Evolutionary conservation across 2,113 vertebrate species (phyloP).

Genomic region (Cathartes aura): DNA sequence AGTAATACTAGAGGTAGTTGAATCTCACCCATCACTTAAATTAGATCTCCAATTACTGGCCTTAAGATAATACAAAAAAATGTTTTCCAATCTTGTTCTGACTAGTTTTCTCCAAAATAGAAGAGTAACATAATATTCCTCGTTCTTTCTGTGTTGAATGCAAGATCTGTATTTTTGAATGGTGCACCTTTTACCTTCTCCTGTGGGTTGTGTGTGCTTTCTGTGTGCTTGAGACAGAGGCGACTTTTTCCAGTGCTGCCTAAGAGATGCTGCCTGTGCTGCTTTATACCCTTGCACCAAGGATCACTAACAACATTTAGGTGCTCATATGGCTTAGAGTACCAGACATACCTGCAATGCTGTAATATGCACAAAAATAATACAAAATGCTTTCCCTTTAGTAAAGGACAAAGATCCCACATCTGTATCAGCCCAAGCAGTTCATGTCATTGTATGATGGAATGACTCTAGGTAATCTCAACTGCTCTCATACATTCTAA

Average conservation of each 20-base stretch:
- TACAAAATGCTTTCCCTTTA: background rate
- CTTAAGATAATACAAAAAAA: background rate
- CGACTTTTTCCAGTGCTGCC: background rate
- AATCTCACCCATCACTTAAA: background rate
- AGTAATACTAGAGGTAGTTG: background rate
- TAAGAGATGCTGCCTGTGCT: background rate
- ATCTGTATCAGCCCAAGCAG: background rate
- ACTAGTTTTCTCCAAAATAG: background rate
- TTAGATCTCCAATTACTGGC: background rate
- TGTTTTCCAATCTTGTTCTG: background rate
- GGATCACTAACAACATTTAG: background rate
- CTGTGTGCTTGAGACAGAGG: background rate
- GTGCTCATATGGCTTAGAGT: background rate
- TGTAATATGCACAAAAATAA: background rate
- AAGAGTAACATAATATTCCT: background rate
- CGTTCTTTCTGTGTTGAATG: background rate
- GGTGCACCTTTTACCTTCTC: background rate
- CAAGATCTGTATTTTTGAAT: background rate
- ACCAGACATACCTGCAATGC: background rate
- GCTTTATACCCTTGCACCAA: background rate
- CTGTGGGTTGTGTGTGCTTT: background rate
- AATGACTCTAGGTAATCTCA: background rate
- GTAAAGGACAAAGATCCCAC: background rate
- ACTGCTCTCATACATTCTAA: background rate
- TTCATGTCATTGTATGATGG: background rate